Evolutionary conservation across 2,113 vertebrate species (phyloP).

Genomic region (Mormyrus lacerda): DNA sequence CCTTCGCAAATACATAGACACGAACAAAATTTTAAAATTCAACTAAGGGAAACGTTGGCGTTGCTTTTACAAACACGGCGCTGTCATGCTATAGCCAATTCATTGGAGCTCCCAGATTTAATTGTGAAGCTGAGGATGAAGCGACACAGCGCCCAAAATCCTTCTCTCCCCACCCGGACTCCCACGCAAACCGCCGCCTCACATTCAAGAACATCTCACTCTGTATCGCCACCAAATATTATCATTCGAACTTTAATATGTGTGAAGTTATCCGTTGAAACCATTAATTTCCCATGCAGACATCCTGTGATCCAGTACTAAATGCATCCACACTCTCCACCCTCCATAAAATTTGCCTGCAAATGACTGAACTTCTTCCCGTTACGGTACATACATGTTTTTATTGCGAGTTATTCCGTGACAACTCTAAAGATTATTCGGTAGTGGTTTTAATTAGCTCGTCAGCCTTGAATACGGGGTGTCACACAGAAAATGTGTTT

Average conservation of each 20-base stretch:
- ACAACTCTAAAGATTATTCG: neutral
- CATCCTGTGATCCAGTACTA: neutral
- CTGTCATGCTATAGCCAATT: neutral
- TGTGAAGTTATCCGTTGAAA: neutral
- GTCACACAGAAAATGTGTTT: neutral
- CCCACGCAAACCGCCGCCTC: neutral
- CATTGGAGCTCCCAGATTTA: neutral
- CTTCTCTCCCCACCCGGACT: neutral
- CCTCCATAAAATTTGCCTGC: neutral
- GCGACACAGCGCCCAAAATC: neutral
- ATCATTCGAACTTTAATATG: neutral
- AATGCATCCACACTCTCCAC: neutral
- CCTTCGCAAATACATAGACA: neutral
- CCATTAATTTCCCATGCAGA: neutral
- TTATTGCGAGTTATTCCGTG: neutral
- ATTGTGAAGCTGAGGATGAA: neutral
- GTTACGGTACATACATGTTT: neutral
- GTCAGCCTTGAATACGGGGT: neutral
- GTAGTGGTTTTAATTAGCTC: neutral
- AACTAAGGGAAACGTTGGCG: neutral
- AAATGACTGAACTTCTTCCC: neutral
- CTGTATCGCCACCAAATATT: neutral
- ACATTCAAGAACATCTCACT: neutral
- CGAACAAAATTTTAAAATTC: neutral
- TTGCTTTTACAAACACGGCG: neutral